Evolutionary conservation across 1,140 invertebrate genomes (phyloP), one percentile per base, ranked within the genome.

Genomic region (Drosophila ohnishii): DNA sequence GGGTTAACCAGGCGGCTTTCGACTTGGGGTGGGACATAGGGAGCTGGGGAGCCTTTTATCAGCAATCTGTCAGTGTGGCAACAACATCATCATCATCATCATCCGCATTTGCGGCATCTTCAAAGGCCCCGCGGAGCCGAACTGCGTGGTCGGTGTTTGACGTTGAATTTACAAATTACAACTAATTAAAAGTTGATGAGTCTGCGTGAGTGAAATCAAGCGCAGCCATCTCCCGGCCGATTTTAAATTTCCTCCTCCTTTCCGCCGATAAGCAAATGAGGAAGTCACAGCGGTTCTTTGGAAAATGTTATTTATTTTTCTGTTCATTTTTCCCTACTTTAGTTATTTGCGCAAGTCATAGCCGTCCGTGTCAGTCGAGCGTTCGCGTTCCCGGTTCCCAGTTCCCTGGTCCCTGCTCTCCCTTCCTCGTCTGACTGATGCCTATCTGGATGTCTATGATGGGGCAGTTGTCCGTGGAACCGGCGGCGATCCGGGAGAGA

Each of bases 151-250:
- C 80, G 80, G 66, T 42, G 65, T 69, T 80, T 87, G 84, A 87
- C 84, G 84, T 88, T 88, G 74, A 88, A 89, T 88, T 84, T 80
- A 88, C 84, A 88, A 88, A 88, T 88, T 88, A 88, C 84, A 88
- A 88, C 84, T 88, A 88, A 88, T 88, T 88, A 88, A 88, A 88
- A 88, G 80, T 88, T 88, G 85, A 88, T 88, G 84, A 84, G 80
- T 81, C 77, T 84, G 84, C 84, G 84, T 88, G 80, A 88, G 84
- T 80, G 84, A 87, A 87, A 87, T 87, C 84, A 87, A 70, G 84
- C 85, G 77, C 73, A 79, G 78, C 45, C 47, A 40, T 59, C 69
- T 58, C 10, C 10, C 25, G 14, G 7, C 30, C 28, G 50, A 58
- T 40, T 50, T 35, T 16, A 16, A 69, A 58, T 71, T 71, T 59